Evolutionary conservation across 2,888 invertebrate species (phyloP).

Genomic region (Didymodactylos carnosus): DNA sequence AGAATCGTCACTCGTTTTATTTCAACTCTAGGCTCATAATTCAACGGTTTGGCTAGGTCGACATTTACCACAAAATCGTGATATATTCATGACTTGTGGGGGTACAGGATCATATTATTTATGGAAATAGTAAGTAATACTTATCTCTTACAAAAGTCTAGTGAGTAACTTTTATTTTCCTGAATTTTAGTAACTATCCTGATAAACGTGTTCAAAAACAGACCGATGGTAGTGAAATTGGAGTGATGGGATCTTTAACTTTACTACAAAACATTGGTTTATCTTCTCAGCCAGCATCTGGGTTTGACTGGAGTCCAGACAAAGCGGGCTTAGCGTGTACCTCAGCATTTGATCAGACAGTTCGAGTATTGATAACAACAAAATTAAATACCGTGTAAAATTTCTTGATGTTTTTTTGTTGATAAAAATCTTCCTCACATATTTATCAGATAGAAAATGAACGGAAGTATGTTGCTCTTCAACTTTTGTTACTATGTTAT

Average conservation of each 20-base stretch:
- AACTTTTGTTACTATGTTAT: too few species aligned
- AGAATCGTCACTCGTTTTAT: too few species aligned
- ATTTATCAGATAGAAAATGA: too few species aligned
- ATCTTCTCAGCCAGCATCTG: slow-evolving; percentile 66
- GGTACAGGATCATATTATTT: slow-evolving; percentile 69
- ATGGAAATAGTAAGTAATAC: slow-evolving; percentile 67
- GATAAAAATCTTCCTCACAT: too few species aligned
- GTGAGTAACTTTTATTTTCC: slow-evolving; percentile 38
- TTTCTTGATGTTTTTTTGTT: neutral
- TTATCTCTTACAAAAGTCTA: slow-evolving; percentile 40
- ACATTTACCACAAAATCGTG: slow-evolving; percentile 79
- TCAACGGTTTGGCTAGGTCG: slow-evolving; percentile 71
- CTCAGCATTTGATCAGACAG: slow-evolving; percentile 70
- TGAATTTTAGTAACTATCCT: slow-evolving; percentile 52
- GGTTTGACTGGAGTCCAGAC: slow-evolving; percentile 75
- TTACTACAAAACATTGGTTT: slow-evolving; percentile 59
- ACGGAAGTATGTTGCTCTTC: too few species aligned
- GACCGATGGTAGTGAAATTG: slow-evolving; percentile 49
- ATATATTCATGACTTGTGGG: slow-evolving; percentile 69
- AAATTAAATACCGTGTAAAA: slow-evolving; percentile 45
- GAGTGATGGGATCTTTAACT: slow-evolving; percentile 54
- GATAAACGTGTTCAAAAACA: slow-evolving; percentile 51
- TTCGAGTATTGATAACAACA: slow-evolving; percentile 65
- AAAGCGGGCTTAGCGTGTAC: slow-evolving; percentile 67
- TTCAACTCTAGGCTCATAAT: slow-evolving; percentile 34